Evolutionary conservation across 2,888 invertebrate genomes (phyloP).

Genomic region (Drosophila cognata): DNA sequence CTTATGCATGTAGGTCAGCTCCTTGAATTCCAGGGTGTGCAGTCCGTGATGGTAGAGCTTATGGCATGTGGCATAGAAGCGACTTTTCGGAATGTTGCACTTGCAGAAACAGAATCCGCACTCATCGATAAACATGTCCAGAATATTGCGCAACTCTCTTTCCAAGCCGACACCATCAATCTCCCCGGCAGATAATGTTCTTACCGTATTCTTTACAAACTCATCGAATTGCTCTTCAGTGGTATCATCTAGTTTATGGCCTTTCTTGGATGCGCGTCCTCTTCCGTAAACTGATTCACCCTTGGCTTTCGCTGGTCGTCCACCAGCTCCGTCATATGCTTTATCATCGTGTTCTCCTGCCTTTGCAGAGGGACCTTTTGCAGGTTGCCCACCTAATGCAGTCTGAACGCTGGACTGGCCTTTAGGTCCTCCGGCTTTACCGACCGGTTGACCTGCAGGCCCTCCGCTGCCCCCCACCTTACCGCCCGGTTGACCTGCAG

Average conservation of each 20-base stretch:
- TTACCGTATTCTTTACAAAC: slow-evolving; percentile 69
- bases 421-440: not conserved
- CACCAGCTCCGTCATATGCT: not conserved
- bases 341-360: slow-evolving; percentile 7
- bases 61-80: slow-evolving; percentile 78
- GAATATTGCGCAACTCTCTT: slow-evolving; percentile 73
- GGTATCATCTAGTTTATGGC: slow-evolving; percentile 28
- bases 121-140: slow-evolving; percentile 78
- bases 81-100: slow-evolving; percentile 74
- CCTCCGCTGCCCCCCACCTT: not conserved
- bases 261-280: slow-evolving; percentile 13
- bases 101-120: slow-evolving; percentile 79
- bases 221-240: slow-evolving; percentile 60
- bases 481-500: not conserved
- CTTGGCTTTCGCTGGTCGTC: not conserved
- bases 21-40: slow-evolving; percentile 72
- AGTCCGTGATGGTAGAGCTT: slow-evolving; percentile 81
- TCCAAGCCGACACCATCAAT: slow-evolving; percentile 74
- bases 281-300: not conserved
- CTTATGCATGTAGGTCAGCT: slow-evolving; percentile 81
- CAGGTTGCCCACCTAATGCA: not conserved
- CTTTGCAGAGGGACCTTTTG: slow-evolving; percentile 12
- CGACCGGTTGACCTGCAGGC: not conserved
- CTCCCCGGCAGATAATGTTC: slow-evolving; percentile 60
- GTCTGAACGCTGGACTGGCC: not conserved